Evolutionary conservation across 1,140 invertebrate genomes (phyloP).

Genomic region (Hesperophylax magnus): DNA sequence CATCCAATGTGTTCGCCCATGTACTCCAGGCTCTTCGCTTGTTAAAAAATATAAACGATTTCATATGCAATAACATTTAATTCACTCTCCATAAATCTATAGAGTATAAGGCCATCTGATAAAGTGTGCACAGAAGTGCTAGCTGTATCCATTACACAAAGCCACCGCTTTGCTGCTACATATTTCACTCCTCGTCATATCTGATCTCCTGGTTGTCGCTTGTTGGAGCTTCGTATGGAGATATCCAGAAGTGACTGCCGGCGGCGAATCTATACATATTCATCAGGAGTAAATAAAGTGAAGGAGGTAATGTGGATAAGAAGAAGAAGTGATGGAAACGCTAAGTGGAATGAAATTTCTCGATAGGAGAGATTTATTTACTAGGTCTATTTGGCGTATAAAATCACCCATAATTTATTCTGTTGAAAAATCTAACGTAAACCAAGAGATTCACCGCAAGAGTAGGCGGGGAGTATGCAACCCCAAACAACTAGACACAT

Average conservation of each 20-base stretch:
- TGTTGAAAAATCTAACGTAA: too few relatives aligned
- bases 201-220: conserved; percentile 25
- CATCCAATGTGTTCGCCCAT: neutral
- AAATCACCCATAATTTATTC: too few relatives aligned
- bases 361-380: too few relatives aligned
- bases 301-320: too few relatives aligned
- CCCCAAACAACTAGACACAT: too few relatives aligned
- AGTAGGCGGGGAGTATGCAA: too few relatives aligned
- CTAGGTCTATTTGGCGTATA: too few relatives aligned
- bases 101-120: conserved; percentile 7
- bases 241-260: conserved; percentile 32
- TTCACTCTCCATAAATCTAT: conserved; percentile 10
- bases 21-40: neutral
- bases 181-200: conserved; percentile 31
- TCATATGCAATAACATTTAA: too few relatives aligned
- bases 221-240: conserved; percentile 27
- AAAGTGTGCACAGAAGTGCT: conserved; percentile 17
- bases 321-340: neutral
- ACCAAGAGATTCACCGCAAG: too few relatives aligned
- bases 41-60: too few relatives aligned
- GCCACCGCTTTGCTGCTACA: conserved; percentile 3
- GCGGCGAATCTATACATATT: conserved; percentile 21
- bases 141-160: conserved; percentile 38
- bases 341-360: conserved; percentile 6
- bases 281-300: neutral